Conservation (phyloP, 2,888 invertebrate genomes). For the Diarsia brunnea region DNA sequence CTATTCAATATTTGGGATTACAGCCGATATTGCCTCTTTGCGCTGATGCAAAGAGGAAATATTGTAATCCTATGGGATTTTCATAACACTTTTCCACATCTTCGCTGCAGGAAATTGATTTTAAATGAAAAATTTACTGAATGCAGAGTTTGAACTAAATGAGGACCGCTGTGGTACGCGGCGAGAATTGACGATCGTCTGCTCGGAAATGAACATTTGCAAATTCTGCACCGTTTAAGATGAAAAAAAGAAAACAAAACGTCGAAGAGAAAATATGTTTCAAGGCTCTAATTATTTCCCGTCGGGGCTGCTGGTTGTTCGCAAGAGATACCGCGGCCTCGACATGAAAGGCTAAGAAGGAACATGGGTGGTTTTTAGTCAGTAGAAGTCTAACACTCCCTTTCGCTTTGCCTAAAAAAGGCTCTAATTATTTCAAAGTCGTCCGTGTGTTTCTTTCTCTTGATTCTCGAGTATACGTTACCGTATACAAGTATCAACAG, state of each 20-base stretch:
- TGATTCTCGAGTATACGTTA: not conserved
- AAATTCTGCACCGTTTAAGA: not conserved
- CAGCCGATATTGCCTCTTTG: slow-evolving; percentile 19
- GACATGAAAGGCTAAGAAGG: too few relatives aligned
- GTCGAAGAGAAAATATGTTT: not conserved
- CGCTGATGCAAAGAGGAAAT: slow-evolving; percentile 22
- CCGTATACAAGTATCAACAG: not conserved
- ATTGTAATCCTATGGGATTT: slow-evolving; percentile 57
- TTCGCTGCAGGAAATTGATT: slow-evolving; percentile 40
- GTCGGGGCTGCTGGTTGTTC: too few relatives aligned
- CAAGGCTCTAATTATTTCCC: not conserved
- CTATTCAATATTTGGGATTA: slow-evolving; percentile 46
- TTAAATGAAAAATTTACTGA: slow-evolving; percentile 43
- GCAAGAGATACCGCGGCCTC: too few relatives aligned
- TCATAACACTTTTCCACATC: slow-evolving; percentile 35
- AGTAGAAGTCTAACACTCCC: too few relatives aligned
- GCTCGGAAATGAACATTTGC: not conserved
- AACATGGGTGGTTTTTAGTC: too few relatives aligned
- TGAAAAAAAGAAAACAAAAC: not conserved
- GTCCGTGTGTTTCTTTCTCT: not conserved
- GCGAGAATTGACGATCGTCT: slow-evolving; percentile 3
- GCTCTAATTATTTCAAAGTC: not conserved
- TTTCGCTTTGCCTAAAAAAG: too few relatives aligned
- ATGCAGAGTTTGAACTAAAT: slow-evolving; percentile 8
- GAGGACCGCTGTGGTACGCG: not conserved